These are phyloP conservation scores for Pyralis farinalis DNA, from an alignment of 2,888 invertebrate genomes.

Conservation along the genomic window DNA sequence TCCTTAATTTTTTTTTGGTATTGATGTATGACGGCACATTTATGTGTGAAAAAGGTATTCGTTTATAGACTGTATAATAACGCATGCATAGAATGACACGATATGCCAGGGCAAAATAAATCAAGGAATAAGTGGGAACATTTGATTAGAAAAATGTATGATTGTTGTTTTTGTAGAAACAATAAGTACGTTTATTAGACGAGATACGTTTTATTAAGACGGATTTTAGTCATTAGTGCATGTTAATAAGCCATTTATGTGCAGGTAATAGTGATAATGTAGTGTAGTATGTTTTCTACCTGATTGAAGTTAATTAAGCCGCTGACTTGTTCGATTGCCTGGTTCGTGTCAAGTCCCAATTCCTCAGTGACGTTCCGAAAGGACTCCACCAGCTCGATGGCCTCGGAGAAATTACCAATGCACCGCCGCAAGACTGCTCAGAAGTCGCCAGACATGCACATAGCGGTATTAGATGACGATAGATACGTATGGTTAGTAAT, in stretches of 20 bases:
- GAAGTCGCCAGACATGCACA: conserved; percentile 31
- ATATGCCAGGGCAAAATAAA: too few relatives aligned
- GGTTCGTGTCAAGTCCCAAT: conserved; percentile 28
- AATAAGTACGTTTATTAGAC: too few relatives aligned
- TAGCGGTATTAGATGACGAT: conserved; percentile 2
- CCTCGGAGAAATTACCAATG: conserved; percentile 52
- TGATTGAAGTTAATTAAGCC: conserved; percentile 50
- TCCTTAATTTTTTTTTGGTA: too few relatives aligned
- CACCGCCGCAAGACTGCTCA: conserved; percentile 66
- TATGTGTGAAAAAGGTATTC: too few relatives aligned
- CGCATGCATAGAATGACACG: too few relatives aligned
- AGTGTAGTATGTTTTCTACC: conserved; percentile 49
- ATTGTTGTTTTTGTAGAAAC: too few relatives aligned
- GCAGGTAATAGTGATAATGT: too few relatives aligned
- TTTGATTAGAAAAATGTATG: too few relatives aligned
- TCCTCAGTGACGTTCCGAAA: conserved; percentile 25
- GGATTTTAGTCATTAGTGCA: not conserved
- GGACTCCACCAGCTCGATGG: conserved; percentile 21
- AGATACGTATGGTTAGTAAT: not conserved
- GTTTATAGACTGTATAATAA: too few relatives aligned
- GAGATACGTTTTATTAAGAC: not conserved
- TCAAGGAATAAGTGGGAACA: too few relatives aligned
- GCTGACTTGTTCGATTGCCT: conserved; percentile 43
- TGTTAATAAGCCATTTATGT: too few relatives aligned
- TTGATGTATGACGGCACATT: too few relatives aligned